Evolutionary conservation across 1,140 invertebrate genomes (phyloP).

Genomic region (Pemphigus obesinymphae): DNA sequence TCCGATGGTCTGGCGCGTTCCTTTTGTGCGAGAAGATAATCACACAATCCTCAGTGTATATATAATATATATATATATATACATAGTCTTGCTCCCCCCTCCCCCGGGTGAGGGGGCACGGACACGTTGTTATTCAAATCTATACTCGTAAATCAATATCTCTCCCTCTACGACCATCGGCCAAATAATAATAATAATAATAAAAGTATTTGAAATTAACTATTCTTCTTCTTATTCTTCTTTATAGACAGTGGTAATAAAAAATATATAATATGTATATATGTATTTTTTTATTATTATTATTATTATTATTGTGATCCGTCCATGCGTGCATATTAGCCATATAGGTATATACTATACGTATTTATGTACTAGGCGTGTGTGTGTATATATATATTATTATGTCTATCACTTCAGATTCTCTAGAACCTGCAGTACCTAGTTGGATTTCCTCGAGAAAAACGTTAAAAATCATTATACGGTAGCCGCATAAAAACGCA

Average conservation of each 20-base stretch:
- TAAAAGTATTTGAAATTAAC: constrained; percentile 29
- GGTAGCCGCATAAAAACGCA: neutral
- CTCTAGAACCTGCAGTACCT: no score
- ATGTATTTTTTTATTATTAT: neutral
- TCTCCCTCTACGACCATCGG: neutral
- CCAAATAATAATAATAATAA: neutral
- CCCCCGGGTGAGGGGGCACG: constrained; percentile 22
- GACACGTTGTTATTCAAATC: constrained; percentile 29
- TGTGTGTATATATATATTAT: neutral
- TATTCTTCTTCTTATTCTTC: constrained; percentile 3
- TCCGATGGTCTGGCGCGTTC: constrained; percentile 14
- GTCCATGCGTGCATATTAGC: neutral
- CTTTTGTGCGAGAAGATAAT: constrained; percentile 36
- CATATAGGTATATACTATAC: neutral
- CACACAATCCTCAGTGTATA: constrained; percentile 12
- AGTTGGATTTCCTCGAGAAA: neutral
- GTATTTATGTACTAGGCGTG: neutral
- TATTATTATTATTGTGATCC: neutral
- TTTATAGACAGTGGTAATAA: neutral
- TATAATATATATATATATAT: neutral
- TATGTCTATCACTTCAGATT: neutral
- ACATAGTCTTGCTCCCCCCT: constrained; percentile 10
- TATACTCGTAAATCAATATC: constrained; percentile 34
- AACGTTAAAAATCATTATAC: neutral
- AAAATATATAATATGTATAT: neutral